A percentile compares a stretch with the other conserved stretches of the same genome.
Evolutionary conservation across 2,113 vertebrate genomes (phyloP).

Genomic region (Leptobrachium ailaonicum): DNA sequence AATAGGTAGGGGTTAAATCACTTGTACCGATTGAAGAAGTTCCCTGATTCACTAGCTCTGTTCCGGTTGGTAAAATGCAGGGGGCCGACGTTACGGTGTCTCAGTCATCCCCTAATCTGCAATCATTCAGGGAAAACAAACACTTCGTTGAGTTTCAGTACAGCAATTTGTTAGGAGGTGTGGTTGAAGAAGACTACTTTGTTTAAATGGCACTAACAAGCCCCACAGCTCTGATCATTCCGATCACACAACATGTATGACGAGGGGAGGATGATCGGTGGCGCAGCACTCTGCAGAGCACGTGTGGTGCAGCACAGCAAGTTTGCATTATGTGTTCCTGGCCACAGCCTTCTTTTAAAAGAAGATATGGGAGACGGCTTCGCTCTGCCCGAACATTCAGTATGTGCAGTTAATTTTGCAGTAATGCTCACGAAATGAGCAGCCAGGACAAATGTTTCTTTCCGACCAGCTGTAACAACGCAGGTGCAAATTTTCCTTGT

Average conservation of each 20-base stretch:
- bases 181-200: background rate
- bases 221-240: background rate
- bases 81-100: background rate
- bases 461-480: conserved; percentile 4
- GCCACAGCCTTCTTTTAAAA: background rate
- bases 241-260: background rate
- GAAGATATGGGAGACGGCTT: background rate
- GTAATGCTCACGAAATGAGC: background rate
- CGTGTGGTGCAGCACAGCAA: too few species aligned
- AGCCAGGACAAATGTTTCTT: background rate
- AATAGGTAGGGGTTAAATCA: conserved; percentile 31
- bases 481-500: background rate
- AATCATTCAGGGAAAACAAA: background rate
- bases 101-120: background rate
- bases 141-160: background rate
- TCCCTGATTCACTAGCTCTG: conserved; percentile 6
- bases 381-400: background rate
- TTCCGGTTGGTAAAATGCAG: conserved; percentile 3
- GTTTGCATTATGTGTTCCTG: background rate
- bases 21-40: conserved; percentile 26
- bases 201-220: background rate
- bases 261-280: background rate
- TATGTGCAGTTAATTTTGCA: conserved; percentile 15
- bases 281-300: background rate
- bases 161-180: background rate